Evolutionary conservation across 2,888 invertebrate species (phyloP).

Genomic region (Meta bourneti): DNA sequence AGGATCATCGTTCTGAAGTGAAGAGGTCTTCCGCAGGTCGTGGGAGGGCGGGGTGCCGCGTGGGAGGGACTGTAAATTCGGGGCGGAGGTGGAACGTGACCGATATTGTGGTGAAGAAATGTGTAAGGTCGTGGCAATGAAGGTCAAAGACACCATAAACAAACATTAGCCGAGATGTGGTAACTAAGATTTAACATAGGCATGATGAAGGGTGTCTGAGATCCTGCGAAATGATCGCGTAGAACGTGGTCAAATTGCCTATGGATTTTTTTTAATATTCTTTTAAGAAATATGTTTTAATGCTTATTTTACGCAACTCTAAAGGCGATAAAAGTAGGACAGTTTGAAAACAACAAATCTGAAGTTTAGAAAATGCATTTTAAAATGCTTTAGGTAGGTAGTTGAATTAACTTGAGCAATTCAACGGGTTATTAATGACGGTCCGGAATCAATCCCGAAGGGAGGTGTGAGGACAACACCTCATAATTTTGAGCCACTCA

Average conservation of each 20-base stretch:
- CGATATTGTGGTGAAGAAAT: background rate
- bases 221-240: background rate
- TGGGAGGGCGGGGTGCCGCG: too few species aligned
- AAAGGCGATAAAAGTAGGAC: background rate
- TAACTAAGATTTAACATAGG: background rate
- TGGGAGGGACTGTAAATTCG: too few species aligned
- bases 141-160: slow-evolving; percentile 12
- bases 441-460: too few species aligned
- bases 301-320: background rate
- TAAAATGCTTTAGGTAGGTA: too few species aligned
- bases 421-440: too few species aligned
- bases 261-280: background rate
- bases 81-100: slow-evolving; percentile 7
- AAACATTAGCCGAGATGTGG: background rate
- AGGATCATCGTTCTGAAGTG: too few species aligned
- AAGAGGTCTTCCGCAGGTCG: too few species aligned
- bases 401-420: too few species aligned
- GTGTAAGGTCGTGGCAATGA: background rate
- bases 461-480: too few species aligned
- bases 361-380: too few species aligned
- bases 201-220: background rate
- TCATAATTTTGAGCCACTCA: too few species aligned
- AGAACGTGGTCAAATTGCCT: background rate
- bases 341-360: too few species aligned
- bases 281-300: background rate